A percentile compares a stretch with the other conserved stretches of the same genome.
Conservation (phyloP, 2,113 vertebrate species). For the Ellobius talpinus region DNA sequence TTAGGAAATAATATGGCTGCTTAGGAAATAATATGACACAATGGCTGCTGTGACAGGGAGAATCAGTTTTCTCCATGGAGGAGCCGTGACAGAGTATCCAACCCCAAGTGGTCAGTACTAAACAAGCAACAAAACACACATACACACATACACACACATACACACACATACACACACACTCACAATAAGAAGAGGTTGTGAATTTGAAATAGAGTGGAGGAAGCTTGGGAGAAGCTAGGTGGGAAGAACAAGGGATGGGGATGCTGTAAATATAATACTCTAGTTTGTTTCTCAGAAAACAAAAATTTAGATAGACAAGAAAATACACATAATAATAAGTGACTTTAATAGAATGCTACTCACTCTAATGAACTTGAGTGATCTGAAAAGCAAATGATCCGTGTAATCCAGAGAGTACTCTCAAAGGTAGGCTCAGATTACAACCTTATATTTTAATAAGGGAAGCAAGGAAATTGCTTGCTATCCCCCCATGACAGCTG, state of each 20-base stretch:
- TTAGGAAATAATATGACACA: not conserved
- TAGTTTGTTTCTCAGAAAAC: not conserved
- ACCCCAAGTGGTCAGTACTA: not conserved
- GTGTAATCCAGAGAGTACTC: conserved; percentile 24
- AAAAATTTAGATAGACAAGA: not conserved
- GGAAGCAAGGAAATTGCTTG: not conserved
- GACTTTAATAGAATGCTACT: conserved; percentile 51
- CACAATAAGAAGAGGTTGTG: not conserved
- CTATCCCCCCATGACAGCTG: not conserved
- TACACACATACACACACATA: not conserved
- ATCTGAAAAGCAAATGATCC: conserved; percentile 53
- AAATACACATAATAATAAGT: conserved; percentile 52
- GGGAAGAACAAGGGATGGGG: too few species aligned
- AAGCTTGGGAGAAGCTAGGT: not conserved
- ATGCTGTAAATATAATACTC: not conserved
- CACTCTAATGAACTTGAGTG: conserved; percentile 17
- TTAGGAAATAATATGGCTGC: conserved; percentile 68
- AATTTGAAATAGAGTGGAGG: not conserved
- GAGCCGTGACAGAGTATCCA: not conserved
- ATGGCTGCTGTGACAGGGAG: not conserved
- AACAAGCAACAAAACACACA: not conserved
- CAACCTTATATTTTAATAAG: conserved; percentile 17
- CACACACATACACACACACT: not conserved
- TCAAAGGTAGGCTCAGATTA: conserved; percentile 44
- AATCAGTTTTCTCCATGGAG: not conserved